Evolutionary conservation across 2,113 vertebrate species (phyloP), one percentile per base, ranked within the genome.

Genomic region (Kobus ellipsiprymnus): DNA sequence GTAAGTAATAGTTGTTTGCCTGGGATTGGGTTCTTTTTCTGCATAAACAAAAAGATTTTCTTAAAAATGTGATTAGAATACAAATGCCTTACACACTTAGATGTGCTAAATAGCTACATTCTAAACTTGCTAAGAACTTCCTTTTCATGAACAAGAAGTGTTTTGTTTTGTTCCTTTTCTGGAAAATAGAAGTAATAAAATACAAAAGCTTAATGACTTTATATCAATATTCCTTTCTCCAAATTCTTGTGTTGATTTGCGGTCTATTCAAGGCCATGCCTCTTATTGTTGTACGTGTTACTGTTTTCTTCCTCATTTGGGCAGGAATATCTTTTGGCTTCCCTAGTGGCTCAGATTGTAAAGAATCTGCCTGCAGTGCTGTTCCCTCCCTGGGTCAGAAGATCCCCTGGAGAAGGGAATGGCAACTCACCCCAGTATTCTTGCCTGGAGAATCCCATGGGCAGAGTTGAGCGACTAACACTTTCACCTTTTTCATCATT

Each of bases 31-130:
- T 78, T 60, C 92, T 95, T 94, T 84, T 48, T 92, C 95, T 97
- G 46, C 86, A 95, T 91, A 97, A 97, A 94, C 88, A 96, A 93
- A 96, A 93, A 96, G 48, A 91, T 67, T 96, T 97, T 84, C 92
- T 95, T 83, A 78, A 96, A 97, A 94, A 91, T 95, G 74, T 94
- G 93, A 97, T 83, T 83, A 54, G 88, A 90, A 87, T 93, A 81
- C 71, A 74, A 94, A 95, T 64, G 71, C 6, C 54, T 96, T 77
- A 33, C 13, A 5, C n/a, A 87, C 16, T 97, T 86, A 64, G 25
- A 93, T 77, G 23, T 87, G 12, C 82, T 97, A 90, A 95, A 33
- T 30, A 74, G 5, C 54, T 62, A 36, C 64, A 77, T 87, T 57
- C 64, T 50, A 90, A 54, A 87, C 40, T 82, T 88, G 71, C 71